Conservation (phyloP, 1,140 invertebrate species). For the Stenopsyche tienmushanensis region DNA sequence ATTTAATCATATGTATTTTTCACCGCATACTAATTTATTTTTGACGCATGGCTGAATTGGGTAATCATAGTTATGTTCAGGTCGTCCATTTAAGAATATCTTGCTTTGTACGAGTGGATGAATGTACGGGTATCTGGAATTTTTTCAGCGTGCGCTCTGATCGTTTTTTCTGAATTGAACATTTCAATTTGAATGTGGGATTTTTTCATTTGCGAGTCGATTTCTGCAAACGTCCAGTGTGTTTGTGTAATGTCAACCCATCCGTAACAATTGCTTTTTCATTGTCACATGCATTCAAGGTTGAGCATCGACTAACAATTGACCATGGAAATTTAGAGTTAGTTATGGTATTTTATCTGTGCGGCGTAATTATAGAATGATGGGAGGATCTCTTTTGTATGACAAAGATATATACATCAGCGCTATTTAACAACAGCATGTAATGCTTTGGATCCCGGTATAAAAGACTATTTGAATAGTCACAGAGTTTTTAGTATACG, state of each 20-base stretch:
- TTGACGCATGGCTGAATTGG: no score
- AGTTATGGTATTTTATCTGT: neutral
- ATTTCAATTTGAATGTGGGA: neutral
- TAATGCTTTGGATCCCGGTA: neutral
- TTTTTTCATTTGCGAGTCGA: neutral
- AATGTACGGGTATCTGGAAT: neutral
- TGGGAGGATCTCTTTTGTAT: neutral
- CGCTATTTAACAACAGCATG: neutral
- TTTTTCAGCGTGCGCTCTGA: neutral
- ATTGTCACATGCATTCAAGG: neutral
- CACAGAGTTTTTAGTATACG: neutral
- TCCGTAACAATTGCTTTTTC: neutral
- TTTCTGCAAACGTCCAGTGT: neutral
- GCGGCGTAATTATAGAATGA: neutral
- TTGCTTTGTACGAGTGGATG: neutral
- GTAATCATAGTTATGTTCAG: no score
- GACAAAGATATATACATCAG: neutral
- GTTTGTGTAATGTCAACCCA: neutral
- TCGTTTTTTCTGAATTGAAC: neutral
- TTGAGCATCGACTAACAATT: neutral
- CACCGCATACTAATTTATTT: no score
- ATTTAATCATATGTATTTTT: no score
- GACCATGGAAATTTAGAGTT: neutral
- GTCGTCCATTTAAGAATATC: no score
- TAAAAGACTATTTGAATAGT: neutral